Evolutionary conservation across 2,113 vertebrate species (phyloP), one percentile per base, ranked within the genome.

Genomic region (Cyprinodon tularosa): DNA sequence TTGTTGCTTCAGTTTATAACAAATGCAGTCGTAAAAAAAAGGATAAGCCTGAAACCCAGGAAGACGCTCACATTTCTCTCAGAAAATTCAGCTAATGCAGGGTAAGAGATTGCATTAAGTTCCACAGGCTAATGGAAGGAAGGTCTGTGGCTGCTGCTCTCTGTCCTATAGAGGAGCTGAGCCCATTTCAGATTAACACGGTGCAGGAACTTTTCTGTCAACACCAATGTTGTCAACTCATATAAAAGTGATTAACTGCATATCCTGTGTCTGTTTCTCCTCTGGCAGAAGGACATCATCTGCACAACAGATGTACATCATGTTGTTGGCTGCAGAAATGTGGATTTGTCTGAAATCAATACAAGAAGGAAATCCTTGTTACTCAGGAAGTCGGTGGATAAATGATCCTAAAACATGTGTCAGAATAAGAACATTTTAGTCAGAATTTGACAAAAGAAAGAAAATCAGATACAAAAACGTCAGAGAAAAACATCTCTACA

Each of bases 391-490:
- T n/a, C n/a, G 20, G 10, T 10, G 38, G 37, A 80, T 45, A 76
- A 84, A 89, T 40, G 11, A 78, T 10, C 59, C 64, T 57, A 48
- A 71, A 64, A 72, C 72, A 60, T n/a, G 44, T 84, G 79, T 82
- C 17, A 63, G 80, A 89, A 86, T 80, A 86, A 84, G 89, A 89
- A 64, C 53, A 57, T 92, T 29, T 91, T 90, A 92, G 68, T 93
- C 72, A 82, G 66, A 78, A 80, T 84, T 85, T 71, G 84, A 37
- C 13, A 42, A 7, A 76, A 78, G 71, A 61, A n/a, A 84, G 62
- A 84, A 81, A 81, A 79, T 76, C 72, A 87, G 80, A 90, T 90
- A 91, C 90, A 92, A 91, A 92, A 82, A 75, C 81, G 60, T 83
- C 61, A 83, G 74, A 77, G 17, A 85, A 83, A 53, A 89, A 84